These are phyloP conservation scores for Steromphala cineraria DNA, from an alignment of 2,888 invertebrate genomes.

Conservation along the genomic window DNA sequence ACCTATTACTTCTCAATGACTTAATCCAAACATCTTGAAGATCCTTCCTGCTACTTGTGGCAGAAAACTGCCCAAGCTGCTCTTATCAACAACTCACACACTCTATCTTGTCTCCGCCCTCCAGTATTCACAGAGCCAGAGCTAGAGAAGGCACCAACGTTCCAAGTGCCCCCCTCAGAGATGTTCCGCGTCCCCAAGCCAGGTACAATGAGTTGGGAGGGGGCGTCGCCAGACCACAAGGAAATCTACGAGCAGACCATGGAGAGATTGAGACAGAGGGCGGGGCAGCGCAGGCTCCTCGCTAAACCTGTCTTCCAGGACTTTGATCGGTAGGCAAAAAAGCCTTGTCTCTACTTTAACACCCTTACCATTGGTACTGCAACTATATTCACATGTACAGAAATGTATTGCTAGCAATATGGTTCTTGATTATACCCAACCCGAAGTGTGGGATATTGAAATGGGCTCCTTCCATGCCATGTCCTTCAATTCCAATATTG, in stretches of 20 bases:
- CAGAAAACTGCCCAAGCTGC: too few species aligned
- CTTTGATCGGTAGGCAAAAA: slow-evolving; percentile 70
- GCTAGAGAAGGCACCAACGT: slow-evolving; percentile 70
- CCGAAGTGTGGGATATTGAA: too few species aligned
- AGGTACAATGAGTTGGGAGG: slow-evolving; percentile 71
- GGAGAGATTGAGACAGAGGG: slow-evolving; percentile 65
- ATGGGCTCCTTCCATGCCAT: too few species aligned
- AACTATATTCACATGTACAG: too few species aligned
- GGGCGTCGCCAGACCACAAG: slow-evolving; percentile 67
- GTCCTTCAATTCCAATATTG: too few species aligned
- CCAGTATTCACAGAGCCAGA: slow-evolving; percentile 74
- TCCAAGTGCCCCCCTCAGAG: slow-evolving; percentile 67
- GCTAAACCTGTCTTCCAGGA: slow-evolving; percentile 73
- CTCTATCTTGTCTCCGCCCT: neutral
- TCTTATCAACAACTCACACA: too few species aligned
- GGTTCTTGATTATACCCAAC: too few species aligned
- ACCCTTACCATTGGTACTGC: too few species aligned
- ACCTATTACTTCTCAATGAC: too few species aligned
- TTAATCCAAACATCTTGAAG: too few species aligned
- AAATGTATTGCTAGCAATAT: too few species aligned
- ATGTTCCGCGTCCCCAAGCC: slow-evolving; percentile 73
- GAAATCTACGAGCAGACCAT: slow-evolving; percentile 67
- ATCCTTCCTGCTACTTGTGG: too few species aligned
- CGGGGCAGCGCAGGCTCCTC: slow-evolving; percentile 69
- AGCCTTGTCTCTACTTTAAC: neutral